These are phyloP conservation scores for Frankliniella fusca DNA, from an alignment of 2,888 invertebrate species.

Conservation along the genomic window DNA sequence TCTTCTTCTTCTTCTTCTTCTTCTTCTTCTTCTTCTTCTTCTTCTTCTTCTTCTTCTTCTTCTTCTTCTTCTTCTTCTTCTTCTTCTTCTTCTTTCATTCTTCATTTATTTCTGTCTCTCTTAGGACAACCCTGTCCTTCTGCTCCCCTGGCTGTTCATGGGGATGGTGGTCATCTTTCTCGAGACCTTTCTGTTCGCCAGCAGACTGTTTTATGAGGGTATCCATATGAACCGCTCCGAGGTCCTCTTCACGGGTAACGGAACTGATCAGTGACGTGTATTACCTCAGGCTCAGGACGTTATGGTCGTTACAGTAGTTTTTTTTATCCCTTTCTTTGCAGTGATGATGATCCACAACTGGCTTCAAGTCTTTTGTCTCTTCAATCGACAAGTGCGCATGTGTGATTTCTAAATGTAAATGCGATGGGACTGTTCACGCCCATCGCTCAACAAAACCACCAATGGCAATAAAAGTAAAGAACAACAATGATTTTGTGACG, in stretches of 20 bases:
- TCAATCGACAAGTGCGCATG: slow-evolving; percentile 41
- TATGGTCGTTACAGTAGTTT: too few species aligned
- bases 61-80: too few species aligned
- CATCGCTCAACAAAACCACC: too few species aligned
- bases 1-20: too few species aligned
- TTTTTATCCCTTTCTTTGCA: slow-evolving; percentile 33
- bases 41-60: too few species aligned
- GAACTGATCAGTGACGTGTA: background rate
- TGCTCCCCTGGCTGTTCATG: slow-evolving; percentile 47
- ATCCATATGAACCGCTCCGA: slow-evolving; percentile 45
- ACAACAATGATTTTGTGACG: too few species aligned
- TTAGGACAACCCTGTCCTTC: slow-evolving; percentile 46
- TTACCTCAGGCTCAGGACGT: background rate
- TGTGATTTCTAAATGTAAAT: background rate
- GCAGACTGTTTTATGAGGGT: slow-evolving; percentile 45
- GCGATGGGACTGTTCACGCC: too few species aligned
- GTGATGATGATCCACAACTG: slow-evolving; percentile 45
- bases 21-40: too few species aligned
- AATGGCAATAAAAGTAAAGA: too few species aligned
- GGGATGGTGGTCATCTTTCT: slow-evolving; percentile 46
- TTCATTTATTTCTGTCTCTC: background rate
- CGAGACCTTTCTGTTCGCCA: slow-evolving; percentile 44
- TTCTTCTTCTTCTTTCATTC: too few species aligned
- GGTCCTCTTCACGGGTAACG: slow-evolving; percentile 40
- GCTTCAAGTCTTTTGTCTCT: slow-evolving; percentile 48